Conservation (phyloP, 2,888 invertebrate genomes). For the Anoplius nigerrimus region DNA sequence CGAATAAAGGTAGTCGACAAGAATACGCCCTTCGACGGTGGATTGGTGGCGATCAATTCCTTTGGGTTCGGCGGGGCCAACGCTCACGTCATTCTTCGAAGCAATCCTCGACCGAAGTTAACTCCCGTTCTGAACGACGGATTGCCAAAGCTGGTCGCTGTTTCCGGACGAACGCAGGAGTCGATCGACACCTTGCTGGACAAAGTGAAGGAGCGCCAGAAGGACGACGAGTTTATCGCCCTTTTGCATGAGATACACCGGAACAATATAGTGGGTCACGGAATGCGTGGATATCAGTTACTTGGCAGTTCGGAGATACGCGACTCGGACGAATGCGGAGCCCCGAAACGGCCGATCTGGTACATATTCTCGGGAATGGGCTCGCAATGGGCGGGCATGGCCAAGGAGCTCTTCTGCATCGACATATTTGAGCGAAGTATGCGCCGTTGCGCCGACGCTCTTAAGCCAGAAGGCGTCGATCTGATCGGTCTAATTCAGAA, state of each 20-base stretch:
- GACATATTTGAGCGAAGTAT: conserved; percentile 89
- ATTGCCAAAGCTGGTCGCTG: conserved; percentile 83
- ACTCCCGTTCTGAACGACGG: conserved; percentile 76
- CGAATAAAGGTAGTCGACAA: conserved; percentile 92
- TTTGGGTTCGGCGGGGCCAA: conserved; percentile 99
- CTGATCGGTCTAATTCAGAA: conserved; percentile 87
- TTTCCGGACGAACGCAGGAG: conserved; percentile 90
- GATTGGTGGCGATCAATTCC: conserved; percentile 94
- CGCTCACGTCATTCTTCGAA: conserved; percentile 91
- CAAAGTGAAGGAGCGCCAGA: conserved; percentile 78
- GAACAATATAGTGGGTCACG: conserved; percentile 84
- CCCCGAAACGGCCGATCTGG: conserved; percentile 90
- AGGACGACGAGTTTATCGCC: conserved; percentile 84
- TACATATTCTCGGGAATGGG: conserved; percentile 99
- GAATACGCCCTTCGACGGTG: conserved; percentile 91
- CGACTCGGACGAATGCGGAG: conserved; percentile 76
- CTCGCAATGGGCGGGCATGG: conserved; percentile 98
- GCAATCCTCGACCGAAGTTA: conserved; percentile 83
- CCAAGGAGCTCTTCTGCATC: conserved; percentile 87
- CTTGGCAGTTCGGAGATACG: conserved; percentile 77
- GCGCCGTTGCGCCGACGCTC: conserved; percentile 83
- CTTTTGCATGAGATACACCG: conserved; percentile 86
- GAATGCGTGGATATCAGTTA: conserved; percentile 88
- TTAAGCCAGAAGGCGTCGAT: conserved; percentile 88
- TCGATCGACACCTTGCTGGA: conserved; percentile 83